Evolutionary conservation across 1,140 invertebrate genomes (phyloP), one percentile per base, ranked within the genome.

Genomic region (Drosophila kanapiae): DNA sequence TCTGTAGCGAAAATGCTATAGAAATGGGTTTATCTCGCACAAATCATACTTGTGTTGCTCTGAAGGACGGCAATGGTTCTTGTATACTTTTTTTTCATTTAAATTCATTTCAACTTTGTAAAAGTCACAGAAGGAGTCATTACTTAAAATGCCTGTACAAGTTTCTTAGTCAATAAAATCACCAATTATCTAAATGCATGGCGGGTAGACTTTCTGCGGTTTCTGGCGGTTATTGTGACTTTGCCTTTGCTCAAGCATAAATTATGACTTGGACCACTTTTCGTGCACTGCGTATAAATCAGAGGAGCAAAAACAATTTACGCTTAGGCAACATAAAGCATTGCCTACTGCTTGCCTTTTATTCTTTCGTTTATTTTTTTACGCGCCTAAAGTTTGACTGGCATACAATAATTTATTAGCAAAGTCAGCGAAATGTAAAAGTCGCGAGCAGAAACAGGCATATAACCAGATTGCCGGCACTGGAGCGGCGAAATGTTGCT

Each of bases 401-500:
- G 57, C 74, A 49, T 67, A 80, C 67, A 81, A 75, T 90, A 88
- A 88, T 88, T 88, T 88, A 88, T 88, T 88, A 69, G 84, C 58
- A 47, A 49, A 64, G 48, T 71, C 75, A 74, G 70, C 63, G 23
- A 43, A 59, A 48, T 69, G 75, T 56, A 59, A 68, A 60, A 45
- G 45, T 45, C 35, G 16, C 13, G 54, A 43, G 40, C 47, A 57
- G 47, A 65, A 64, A 45, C 35, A 40, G 43, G 57, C 42, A 54
- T 23, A 54, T 23, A 47, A 57, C 74, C 83, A 88, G 76, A 83
- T 88, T 75, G 83, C 80, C 76, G 27, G 3, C 14, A 13, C 47
- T 45, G 40, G 49, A 59, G 8, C 14, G 16, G 43, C 48, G 64
- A 31, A 53, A 42, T 47, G 62, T 43, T 13, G 54, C 35, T 47